Conservation (phyloP, 2,113 vertebrate genomes). For the Oophaga pumilio region DNA sequence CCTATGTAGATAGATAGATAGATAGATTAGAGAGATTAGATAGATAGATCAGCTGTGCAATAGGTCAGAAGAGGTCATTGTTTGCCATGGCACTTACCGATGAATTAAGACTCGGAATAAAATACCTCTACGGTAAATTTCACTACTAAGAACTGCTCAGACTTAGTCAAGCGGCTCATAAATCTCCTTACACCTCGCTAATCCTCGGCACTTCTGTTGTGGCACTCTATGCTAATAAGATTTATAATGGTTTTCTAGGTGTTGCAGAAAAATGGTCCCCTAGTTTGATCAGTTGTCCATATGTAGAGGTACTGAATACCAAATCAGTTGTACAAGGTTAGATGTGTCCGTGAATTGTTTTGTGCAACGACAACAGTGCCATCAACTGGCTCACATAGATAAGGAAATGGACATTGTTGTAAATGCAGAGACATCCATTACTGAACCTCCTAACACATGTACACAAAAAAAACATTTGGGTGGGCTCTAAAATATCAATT, state of each 20-base stretch:
- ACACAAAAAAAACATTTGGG: neutral
- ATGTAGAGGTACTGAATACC: neutral
- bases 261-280: neutral
- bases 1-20: too few species aligned
- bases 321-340: neutral
- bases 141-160: conserved; percentile 29
- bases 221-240: conserved; percentile 28
- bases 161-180: conserved; percentile 19
- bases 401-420: neutral
- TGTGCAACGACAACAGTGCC: conserved; percentile 11
- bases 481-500: neutral
- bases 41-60: neutral
- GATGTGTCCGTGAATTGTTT: neutral
- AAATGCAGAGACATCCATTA: neutral
- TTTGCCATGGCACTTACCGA: neutral
- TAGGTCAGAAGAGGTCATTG: neutral
- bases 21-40: neutral
- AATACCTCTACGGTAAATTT: conserved; percentile 41
- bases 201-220: conserved; percentile 42
- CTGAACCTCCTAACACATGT: neutral
- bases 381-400: neutral
- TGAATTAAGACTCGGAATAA: conserved; percentile 37
- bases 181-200: conserved; percentile 49
- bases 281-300: neutral
- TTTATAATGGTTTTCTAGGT: conserved; percentile 2